Percentiles rank a stretch among this genome's conserved stretches.
phyloP scores from a whole-genome alignment of 2,113 vertebrate genomes.

The Spheniscus mendiculus region DNA sequence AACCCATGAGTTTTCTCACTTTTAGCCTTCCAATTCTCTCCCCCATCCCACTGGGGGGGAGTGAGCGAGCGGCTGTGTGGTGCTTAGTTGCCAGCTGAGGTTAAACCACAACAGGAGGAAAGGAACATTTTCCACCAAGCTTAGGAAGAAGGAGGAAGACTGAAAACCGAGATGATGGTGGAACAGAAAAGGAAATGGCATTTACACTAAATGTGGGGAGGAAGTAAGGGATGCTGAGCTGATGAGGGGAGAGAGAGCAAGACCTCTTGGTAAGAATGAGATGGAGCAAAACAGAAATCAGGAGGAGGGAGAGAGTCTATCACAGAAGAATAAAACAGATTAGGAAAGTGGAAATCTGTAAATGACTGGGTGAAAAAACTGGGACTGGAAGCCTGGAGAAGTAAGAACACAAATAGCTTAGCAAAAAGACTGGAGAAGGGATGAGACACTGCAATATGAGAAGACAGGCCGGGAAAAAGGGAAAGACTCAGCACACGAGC shows the following conservation, averaged over 20 bases:
- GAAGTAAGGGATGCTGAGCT: neutral
- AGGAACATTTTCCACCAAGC: neutral
- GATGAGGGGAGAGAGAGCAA: neutral
- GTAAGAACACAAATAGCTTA: neutral
- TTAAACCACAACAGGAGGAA: neutral
- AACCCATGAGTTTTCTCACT: no score
- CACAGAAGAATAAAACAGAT: neutral
- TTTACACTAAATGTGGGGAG: neutral
- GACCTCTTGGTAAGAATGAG: neutral
- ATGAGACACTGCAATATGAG: neutral
- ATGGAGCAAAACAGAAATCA: neutral
- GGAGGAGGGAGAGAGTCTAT: neutral
- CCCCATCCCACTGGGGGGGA: no score
- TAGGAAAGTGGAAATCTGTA: neutral
- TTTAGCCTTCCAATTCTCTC: no score
- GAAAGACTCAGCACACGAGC: neutral
- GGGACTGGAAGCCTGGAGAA: neutral
- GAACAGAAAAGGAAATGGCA: neutral
- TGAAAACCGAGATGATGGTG: neutral
- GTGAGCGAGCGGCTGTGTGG: no score
- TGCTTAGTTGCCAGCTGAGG: no score
- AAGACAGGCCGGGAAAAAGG: neutral
- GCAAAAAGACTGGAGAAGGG: neutral
- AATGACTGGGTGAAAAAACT: neutral
- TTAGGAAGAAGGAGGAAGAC: neutral